These are phyloP conservation scores for Geophilus truncorum DNA, from an alignment of 2,888 invertebrate genomes.

Conservation along the genomic window DNA sequence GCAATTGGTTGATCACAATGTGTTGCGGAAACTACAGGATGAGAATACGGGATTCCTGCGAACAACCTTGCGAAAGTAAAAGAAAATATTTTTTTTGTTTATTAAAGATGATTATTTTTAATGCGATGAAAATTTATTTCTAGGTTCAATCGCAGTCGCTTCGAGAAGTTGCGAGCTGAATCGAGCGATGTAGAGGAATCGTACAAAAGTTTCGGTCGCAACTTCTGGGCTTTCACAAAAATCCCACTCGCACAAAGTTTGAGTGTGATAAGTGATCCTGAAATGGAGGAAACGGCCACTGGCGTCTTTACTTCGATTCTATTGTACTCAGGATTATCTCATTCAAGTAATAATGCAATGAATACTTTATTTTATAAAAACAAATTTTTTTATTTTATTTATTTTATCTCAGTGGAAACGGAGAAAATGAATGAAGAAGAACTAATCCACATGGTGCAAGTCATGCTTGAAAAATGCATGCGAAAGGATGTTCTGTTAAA, in stretches of 20 bases:
- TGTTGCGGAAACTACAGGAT: constrained; percentile 73
- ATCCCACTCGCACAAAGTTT: constrained; percentile 74
- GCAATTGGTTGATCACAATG: constrained; percentile 73
- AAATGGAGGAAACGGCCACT: constrained; percentile 72
- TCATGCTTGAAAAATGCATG: constrained; percentile 84
- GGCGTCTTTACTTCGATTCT: constrained; percentile 84
- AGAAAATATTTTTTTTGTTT: background rate
- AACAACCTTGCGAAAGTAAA: constrained; percentile 72
- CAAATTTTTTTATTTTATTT: background rate
- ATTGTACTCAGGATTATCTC: constrained; percentile 78
- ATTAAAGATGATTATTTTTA: background rate
- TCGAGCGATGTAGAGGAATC: constrained; percentile 65
- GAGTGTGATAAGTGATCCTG: constrained; percentile 75
- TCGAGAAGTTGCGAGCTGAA: constrained; percentile 58
- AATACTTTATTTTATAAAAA: background rate
- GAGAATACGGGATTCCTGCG: constrained; percentile 77
- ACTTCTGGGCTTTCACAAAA: constrained; percentile 86
- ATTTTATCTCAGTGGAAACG: constrained; percentile 51
- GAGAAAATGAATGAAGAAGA: constrained; percentile 61
- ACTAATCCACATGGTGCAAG: constrained; percentile 80
- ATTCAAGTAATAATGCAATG: constrained; percentile 45
- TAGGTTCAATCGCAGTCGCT: constrained; percentile 69
- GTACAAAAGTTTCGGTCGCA: constrained; percentile 78
- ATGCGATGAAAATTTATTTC: background rate
- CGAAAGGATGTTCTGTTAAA: constrained; percentile 80